Evolutionary conservation across 23 tunicate genomes (phyloP), one percentile per base, ranked within the genome.

Genomic region (Clavelina lepadiformis): DNA sequence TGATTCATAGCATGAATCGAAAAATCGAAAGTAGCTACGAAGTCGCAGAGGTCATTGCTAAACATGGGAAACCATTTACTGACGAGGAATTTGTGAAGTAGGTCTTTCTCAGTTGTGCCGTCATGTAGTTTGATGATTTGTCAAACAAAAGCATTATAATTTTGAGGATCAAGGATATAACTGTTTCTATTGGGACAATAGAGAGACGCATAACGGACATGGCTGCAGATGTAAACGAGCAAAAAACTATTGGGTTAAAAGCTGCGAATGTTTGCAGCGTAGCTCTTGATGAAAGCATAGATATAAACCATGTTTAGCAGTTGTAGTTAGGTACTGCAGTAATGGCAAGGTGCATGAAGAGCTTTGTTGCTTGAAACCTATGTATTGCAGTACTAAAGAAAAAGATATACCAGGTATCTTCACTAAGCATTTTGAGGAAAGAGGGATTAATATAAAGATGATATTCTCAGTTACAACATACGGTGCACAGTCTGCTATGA

Each of bases 251-350:
- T n/a, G n/a, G n/a, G n/a, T n/a, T n/a, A n/a, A n/a, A n/a, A n/a
- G n/a, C n/a, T n/a, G n/a, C n/a, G n/a, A n/a, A n/a, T n/a, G n/a
- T n/a, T n/a, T n/a, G n/a, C n/a, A n/a, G n/a, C n/a, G n/a, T n/a
- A n/a, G n/a, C n/a, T n/a, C n/a, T n/a, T n/a, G n/a, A n/a, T n/a
- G n/a, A n/a, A n/a, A n/a, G n/a, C n/a, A n/a, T n/a, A n/a, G n/a
- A n/a, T n/a, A n/a, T n/a, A n/a, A n/a, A n/a, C n/a, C 75, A 20
- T 63, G 75, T 69, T 69, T 69, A 69, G 75, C 75, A 53, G 45
- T 69, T 28, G 47, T 69, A 49, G 63, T 63, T 49, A 49, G 75
- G 35, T 69, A 54, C 47, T 69, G 63, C 47, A 35, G 29, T 69
- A 49, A 69, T 33, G 75, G 47, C 32, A 47, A 52, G 38, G 63